Percentiles rank a stretch among this genome's conserved stretches.
These are phyloP conservation scores for Microctenopoma stevenorrisi DNA, from an alignment of 2,797 vertebrate genomes.

Conservation along the genomic window DNA sequence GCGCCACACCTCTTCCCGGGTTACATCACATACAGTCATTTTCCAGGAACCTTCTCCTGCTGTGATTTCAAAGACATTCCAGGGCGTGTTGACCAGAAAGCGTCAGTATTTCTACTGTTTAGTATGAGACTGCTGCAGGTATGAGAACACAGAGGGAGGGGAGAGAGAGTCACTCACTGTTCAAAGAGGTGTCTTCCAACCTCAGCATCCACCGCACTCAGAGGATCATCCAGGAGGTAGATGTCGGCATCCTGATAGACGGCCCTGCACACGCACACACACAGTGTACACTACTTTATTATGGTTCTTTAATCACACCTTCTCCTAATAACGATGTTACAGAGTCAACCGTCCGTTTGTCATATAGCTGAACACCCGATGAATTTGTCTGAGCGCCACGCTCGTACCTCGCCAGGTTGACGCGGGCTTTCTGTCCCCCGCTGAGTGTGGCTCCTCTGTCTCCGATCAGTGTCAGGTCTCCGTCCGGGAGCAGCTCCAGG, in stretches of 20 bases:
- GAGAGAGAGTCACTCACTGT: constrained; percentile 78
- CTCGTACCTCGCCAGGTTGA: constrained; percentile 90
- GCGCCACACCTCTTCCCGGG: constrained; percentile 48
- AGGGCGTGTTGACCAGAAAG: neutral
- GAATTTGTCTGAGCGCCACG: neutral
- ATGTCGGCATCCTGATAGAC: constrained; percentile 93
- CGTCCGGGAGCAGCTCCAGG: constrained; percentile 88
- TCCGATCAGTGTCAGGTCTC: constrained; percentile 92
- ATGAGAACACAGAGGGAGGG: too few species aligned
- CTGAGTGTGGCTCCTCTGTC: constrained; percentile 94
- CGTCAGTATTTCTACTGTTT: constrained; percentile 10
- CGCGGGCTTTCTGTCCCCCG: constrained; percentile 93
- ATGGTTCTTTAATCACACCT: too few species aligned
- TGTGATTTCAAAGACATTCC: neutral
- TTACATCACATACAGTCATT: neutral
- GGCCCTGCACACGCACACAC: constrained; percentile 76
- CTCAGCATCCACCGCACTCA: constrained; percentile 93
- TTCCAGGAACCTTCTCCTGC: constrained; percentile 17
- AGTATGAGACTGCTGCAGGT: neutral
- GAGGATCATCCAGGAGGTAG: constrained; percentile 92
- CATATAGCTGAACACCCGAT: too few species aligned
- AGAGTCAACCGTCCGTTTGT: too few species aligned
- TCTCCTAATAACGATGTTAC: too few species aligned
- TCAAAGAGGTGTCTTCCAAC: constrained; percentile 92
- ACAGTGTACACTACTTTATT: too few species aligned